Percentiles rank a stretch among this genome's conserved stretches.
These are phyloP conservation scores for Molossus alvarezi DNA, from an alignment of 2,797 vertebrate genomes.

Conservation along the genomic window DNA sequence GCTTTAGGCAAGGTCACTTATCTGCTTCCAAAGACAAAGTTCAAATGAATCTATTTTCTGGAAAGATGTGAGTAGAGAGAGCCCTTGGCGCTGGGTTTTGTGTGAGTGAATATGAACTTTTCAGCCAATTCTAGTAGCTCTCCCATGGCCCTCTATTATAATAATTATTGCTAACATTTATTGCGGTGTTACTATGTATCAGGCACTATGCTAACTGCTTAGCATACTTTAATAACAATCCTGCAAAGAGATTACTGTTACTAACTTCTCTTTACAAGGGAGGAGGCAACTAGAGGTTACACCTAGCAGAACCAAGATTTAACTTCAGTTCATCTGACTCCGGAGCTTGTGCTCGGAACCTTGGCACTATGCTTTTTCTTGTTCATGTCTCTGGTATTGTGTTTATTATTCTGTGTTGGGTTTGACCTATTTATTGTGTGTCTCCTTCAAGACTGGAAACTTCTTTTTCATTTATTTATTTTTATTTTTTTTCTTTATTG, in stretches of 20 bases:
- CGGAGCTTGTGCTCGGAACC: background rate
- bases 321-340: background rate
- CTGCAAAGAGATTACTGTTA: background rate
- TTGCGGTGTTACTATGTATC: background rate
- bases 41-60: constrained; percentile 37
- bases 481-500: no score
- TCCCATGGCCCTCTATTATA: background rate
- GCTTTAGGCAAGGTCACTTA: background rate
- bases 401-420: background rate
- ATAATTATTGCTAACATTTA: background rate
- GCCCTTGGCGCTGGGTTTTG: background rate
- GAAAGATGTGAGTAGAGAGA: background rate
- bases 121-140: background rate
- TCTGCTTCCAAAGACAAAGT: background rate
- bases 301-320: background rate
- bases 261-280: background rate
- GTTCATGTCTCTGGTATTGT: background rate
- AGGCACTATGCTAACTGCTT: background rate
- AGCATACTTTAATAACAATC: background rate
- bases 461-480: background rate
- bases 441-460: background rate
- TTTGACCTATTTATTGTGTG: background rate
- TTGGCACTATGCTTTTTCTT: background rate
- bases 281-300: background rate
- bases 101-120: background rate